Evolutionary conservation across 2,797 vertebrate species (phyloP).

Genomic region (Siniperca obscura): DNA sequence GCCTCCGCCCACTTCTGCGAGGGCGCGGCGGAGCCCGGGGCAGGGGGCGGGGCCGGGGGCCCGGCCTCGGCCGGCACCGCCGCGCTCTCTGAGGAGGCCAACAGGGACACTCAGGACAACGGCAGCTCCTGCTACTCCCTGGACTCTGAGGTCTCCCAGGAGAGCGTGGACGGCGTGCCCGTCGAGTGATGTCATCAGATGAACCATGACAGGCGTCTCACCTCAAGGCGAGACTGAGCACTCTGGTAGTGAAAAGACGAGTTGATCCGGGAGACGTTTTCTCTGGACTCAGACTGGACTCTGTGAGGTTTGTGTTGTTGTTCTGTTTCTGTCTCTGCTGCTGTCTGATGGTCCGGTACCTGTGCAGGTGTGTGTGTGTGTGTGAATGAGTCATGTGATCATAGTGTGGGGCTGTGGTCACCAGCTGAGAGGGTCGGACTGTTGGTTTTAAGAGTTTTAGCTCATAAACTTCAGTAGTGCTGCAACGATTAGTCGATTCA

Average conservation of each 20-base stretch:
- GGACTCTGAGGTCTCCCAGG: constrained; percentile 92
- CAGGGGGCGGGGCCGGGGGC: constrained; percentile 49
- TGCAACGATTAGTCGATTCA: neutral
- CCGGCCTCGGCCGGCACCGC: constrained; percentile 55
- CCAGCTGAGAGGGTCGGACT: neutral
- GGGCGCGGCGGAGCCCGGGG: constrained; percentile 68
- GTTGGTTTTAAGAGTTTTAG: neutral
- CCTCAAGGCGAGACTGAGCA: neutral
- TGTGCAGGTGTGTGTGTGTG: constrained; percentile 60
- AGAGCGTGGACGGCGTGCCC: constrained; percentile 88
- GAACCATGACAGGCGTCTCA: neutral
- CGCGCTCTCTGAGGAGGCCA: constrained; percentile 80
- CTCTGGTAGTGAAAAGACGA: neutral
- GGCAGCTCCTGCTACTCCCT: constrained; percentile 90
- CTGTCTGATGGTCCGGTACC: constrained; percentile 41
- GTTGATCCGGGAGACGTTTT: neutral
- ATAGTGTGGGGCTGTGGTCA: constrained; percentile 9
- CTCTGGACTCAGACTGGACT: constrained; percentile 8
- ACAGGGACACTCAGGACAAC: constrained; percentile 87
- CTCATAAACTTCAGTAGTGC: neutral
- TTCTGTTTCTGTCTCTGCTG: constrained; percentile 37
- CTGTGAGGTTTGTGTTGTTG: constrained; percentile 16
- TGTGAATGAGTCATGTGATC: constrained; percentile 36
- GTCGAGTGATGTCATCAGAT: constrained; percentile 83
- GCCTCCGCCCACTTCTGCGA: constrained; percentile 85